Evolutionary conservation across 2,888 invertebrate species (phyloP).

Genomic region (Caenorhabditis wallacei): DNA sequence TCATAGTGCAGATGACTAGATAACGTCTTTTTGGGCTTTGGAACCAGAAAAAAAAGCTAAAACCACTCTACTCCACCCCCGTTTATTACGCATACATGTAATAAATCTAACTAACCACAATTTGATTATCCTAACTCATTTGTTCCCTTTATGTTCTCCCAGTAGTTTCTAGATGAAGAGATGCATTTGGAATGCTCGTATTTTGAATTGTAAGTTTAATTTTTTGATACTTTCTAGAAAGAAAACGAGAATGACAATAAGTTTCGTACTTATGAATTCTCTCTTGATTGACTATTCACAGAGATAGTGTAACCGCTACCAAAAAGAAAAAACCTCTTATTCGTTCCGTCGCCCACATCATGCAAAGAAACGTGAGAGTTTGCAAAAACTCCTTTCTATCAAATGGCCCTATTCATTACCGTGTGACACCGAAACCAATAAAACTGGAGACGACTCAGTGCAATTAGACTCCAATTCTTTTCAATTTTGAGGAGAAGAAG

Average conservation of each 20-base stretch:
- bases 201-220: slow-evolving; percentile 14
- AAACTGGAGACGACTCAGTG: slow-evolving; percentile 12
- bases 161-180: background rate
- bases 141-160: background rate
- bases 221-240: background rate
- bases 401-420: slow-evolving; percentile 46
- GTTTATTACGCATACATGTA: background rate
- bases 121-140: slow-evolving; percentile 3
- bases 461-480: slow-evolving; percentile 23
- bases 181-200: background rate
- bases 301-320: slow-evolving; percentile 11
- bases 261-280: slow-evolving; percentile 10
- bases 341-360: slow-evolving; percentile 20
- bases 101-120: slow-evolving; percentile 5
- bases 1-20: slow-evolving; percentile 32
- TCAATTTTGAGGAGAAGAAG: background rate
- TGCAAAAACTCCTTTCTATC: slow-evolving; percentile 27
- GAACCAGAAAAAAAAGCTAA: background rate
- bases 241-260: slow-evolving; percentile 15
- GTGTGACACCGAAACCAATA: slow-evolving; percentile 49
- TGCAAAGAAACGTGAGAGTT: slow-evolving; percentile 51
- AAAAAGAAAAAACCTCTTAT: background rate
- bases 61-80: background rate
- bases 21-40: background rate
- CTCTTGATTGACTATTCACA: background rate